A percentile compares a stretch with the other conserved stretches of the same genome.
These are phyloP conservation scores for Trachelus troglodyta DNA, from an alignment of 2,888 invertebrate species.

Conservation along the genomic window DNA sequence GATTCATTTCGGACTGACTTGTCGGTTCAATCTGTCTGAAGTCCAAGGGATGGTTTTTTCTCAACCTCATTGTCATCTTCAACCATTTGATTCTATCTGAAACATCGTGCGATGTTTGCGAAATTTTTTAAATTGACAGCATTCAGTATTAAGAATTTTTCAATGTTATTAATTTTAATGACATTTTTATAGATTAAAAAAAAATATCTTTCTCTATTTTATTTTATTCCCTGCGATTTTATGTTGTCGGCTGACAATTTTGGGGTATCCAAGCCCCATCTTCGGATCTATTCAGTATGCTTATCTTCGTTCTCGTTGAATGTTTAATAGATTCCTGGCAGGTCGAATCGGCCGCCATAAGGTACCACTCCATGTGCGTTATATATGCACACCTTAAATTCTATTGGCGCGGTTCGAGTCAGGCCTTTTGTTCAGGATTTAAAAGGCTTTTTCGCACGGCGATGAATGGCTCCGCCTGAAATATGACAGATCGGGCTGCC, in stretches of 20 bases:
- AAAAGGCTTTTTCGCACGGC: slow-evolving; percentile 36
- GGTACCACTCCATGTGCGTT: slow-evolving; percentile 33
- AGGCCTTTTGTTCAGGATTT: slow-evolving; percentile 41
- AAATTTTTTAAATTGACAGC: background rate
- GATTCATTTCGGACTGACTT: background rate
- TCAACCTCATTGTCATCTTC: background rate
- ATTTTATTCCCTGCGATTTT: background rate
- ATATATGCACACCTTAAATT: slow-evolving; percentile 45
- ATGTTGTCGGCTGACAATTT: background rate
- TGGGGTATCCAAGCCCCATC: background rate
- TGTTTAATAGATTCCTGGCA: background rate
- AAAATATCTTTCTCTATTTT: too few relatives aligned
- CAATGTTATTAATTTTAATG: too few relatives aligned
- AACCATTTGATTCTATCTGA: background rate
- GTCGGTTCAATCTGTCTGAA: background rate
- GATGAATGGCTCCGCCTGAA: slow-evolving; percentile 38
- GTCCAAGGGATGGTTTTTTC: background rate
- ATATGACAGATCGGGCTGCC: slow-evolving; percentile 44
- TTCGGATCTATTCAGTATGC: background rate
- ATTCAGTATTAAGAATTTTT: too few relatives aligned
- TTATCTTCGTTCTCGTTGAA: background rate
- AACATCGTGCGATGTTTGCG: background rate
- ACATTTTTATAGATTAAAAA: too few relatives aligned
- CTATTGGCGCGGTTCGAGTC: slow-evolving; percentile 33
- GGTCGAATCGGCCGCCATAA: background rate